A percentile compares a stretch with the other conserved stretches of the same genome.
Conservation (phyloP, 2,113 vertebrate genomes). For the human (Homo sapiens) region GRCh38 chr3:181583501-181584000, state of each 20-base stretch:
- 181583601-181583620: slow-evolving; percentile 7
- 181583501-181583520: background rate
- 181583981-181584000: background rate
- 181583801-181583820: background rate
- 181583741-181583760: background rate
- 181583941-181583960: background rate
- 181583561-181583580: background rate
- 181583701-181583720: background rate
- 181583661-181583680: background rate
- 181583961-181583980: background rate
- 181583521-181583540: background rate
- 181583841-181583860: background rate
- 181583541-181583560: background rate
- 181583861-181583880: background rate
- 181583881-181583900: background rate
- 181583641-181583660: background rate
- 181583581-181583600: background rate
- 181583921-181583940: background rate
- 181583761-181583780: background rate
- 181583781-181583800: background rate
- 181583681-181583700: background rate
- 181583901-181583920: background rate
- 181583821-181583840: background rate
- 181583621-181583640: background rate
- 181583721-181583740: slow-evolving; percentile 8